These are phyloP conservation scores for Hirudo medicinalis DNA, from an alignment of 1,140 invertebrate species.

Conservation along the genomic window DNA sequence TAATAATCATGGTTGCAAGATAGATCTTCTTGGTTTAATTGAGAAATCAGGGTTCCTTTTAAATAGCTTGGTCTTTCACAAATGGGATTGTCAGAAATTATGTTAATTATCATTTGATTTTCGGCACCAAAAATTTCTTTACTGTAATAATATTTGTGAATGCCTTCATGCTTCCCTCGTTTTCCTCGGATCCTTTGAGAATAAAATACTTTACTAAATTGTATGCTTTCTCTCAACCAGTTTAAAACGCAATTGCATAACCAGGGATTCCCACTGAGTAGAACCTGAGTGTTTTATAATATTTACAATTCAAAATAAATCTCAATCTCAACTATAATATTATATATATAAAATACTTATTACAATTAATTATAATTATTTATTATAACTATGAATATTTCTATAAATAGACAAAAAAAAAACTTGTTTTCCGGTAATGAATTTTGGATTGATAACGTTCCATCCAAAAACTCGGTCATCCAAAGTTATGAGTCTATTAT, in stretches of 20 bases:
- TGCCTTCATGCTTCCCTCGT: too few relatives aligned
- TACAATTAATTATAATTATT: too few relatives aligned
- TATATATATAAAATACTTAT: too few relatives aligned
- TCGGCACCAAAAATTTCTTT: not conserved
- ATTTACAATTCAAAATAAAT: not conserved
- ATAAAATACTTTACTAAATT: not conserved
- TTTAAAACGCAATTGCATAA: slow-evolving; percentile 18
- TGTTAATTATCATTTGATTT: not conserved
- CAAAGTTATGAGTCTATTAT: slow-evolving; percentile 14
- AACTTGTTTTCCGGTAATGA: too few relatives aligned
- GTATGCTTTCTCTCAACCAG: slow-evolving; percentile 12
- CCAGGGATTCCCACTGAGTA: slow-evolving; percentile 19
- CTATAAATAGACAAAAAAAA: too few relatives aligned
- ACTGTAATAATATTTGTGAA: not conserved
- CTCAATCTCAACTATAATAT: not conserved
- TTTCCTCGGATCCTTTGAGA: too few relatives aligned
- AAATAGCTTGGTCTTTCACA: slow-evolving; percentile 11
- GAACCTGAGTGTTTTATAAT: not conserved
- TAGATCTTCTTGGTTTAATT: slow-evolving; percentile 3
- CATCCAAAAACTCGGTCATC: slow-evolving; percentile 17
- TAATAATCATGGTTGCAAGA: slow-evolving; percentile 20
- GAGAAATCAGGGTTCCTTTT: not conserved
- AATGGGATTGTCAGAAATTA: slow-evolving; percentile 14
- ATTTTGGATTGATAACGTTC: not conserved
- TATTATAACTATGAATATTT: too few relatives aligned